A percentile compares a stretch with the other conserved stretches of the same genome.
Conservation (phyloP, 53 echinoderm and acorn worm species). For the Temnopleurus reevesii region DNA sequence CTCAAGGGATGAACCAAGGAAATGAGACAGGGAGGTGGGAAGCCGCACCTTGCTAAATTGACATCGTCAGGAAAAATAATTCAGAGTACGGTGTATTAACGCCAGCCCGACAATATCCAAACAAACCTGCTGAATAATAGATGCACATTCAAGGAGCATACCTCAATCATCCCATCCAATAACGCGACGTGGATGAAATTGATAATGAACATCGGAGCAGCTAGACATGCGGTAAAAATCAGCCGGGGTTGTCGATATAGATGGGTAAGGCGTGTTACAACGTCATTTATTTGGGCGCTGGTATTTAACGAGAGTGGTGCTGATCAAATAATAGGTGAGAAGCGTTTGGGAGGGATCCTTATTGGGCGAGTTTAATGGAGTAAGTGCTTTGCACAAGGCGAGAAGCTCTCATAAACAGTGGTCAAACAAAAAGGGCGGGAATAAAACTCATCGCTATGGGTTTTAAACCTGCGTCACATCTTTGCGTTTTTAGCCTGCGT, state of each 20-base stretch:
- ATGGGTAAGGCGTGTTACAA: constrained; percentile 16
- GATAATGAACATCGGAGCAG: background rate
- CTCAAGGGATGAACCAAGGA: constrained; percentile 7
- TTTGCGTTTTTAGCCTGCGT: too few species aligned
- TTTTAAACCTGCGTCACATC: too few species aligned
- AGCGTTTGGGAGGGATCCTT: background rate
- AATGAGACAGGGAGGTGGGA: constrained; percentile 3
- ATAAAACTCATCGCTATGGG: background rate
- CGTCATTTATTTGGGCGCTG: constrained; percentile 37
- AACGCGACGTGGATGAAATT: background rate
- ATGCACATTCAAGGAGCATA: background rate
- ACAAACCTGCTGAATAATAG: constrained; percentile 9
- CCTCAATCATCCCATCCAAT: background rate
- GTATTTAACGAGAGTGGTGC: constrained; percentile 9
- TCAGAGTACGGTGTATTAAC: background rate
- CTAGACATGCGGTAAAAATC: background rate
- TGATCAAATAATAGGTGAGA: constrained; percentile 53
- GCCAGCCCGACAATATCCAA: background rate
- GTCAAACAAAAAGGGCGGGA: constrained; percentile 21
- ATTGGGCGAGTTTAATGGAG: constrained; percentile 34
- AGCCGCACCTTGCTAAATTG: constrained; percentile 29
- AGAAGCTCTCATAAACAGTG: constrained; percentile 16
- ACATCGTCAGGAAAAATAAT: constrained; percentile 36
- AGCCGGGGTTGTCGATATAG: background rate
- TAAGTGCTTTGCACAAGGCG: constrained; percentile 8